Conservation (phyloP, 1,140 invertebrate species). For the Triops longicaudatus region DNA sequence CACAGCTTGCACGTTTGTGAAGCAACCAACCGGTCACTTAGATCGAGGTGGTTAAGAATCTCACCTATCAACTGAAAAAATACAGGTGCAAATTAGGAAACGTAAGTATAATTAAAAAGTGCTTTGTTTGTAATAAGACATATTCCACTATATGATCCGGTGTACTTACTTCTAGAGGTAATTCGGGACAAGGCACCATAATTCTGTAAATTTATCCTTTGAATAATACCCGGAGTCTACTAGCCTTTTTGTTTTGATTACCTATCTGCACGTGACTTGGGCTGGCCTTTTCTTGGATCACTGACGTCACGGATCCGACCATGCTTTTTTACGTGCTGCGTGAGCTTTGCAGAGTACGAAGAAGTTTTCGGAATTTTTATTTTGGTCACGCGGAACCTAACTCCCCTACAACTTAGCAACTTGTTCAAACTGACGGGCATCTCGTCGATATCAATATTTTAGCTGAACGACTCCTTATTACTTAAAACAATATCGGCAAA, state of each 20-base stretch:
- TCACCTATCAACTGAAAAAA: background rate
- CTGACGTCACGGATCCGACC: background rate
- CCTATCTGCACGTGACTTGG: background rate
- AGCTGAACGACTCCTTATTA: background rate
- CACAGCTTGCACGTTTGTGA: constrained; percentile 50
- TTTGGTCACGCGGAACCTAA: too few relatives aligned
- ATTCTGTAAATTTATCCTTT: background rate
- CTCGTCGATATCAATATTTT: too few relatives aligned
- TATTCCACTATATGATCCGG: background rate
- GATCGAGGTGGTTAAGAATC: background rate
- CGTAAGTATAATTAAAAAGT: background rate
- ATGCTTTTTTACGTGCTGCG: background rate
- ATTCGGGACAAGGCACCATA: background rate
- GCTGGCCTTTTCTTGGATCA: background rate
- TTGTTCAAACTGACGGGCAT: too few relatives aligned
- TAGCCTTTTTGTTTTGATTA: background rate
- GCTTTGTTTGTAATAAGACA: background rate
- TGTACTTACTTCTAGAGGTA: background rate
- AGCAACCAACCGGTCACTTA: constrained; percentile 38
- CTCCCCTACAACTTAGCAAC: too few relatives aligned
- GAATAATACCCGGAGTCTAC: background rate
- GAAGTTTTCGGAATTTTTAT: too few relatives aligned
- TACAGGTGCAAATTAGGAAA: background rate
- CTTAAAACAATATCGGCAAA: too few relatives aligned
- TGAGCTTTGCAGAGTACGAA: too few relatives aligned